Evolutionary conservation across 2,797 vertebrate species (phyloP), one percentile per base, ranked within the genome.

Genomic region (Emydoidea blandingii): DNA sequence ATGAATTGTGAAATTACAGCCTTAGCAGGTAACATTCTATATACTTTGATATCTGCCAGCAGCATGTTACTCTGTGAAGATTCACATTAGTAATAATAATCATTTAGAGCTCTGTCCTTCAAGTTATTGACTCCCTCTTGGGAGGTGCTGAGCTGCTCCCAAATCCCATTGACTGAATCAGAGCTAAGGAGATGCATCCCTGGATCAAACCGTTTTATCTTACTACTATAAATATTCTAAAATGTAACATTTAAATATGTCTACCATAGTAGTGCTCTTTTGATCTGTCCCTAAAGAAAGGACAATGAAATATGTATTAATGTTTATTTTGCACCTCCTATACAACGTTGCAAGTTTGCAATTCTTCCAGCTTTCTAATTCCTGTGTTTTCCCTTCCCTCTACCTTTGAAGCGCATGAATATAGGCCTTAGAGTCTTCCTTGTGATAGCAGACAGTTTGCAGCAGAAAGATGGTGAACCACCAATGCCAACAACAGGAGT

Each of bases 401-500:
- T 87, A 79, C 31, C 92, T 5, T 87, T 96, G 44, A 96, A 99
- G 99, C 99, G 99, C 97, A 99, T 99, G 99, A 99, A 99, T 98
- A 99, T 99, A 0, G 99, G 99, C 94, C 98, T 99, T 97, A 98
- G 99, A 97, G 99, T 99, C 90, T 99, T 99, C 98, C 98, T 99
- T 92, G 99, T 99, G 81, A 99, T 99, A 91, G 99, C 99, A 1
- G 99, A 99, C 98, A 99, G 99, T 94, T 98, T 99, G 85, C 99
- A 99, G 97, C 99, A 99, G 98, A 99, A 99, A 96, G 99, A 99
- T 3, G 99, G 99, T 0, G 99, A 99, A 88, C 99, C 99, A 2
- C 99, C 99, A 1, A 99, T 99, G 99, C 99, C 99, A 65, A 99
- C 99, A 1, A 99, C 99, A 5, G 99, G 99, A 80, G 99, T 99